Percentiles rank a stretch among this genome's conserved stretches.
Conservation (phyloP, 2,797 vertebrate genomes). For the Prionace glauca region DNA sequence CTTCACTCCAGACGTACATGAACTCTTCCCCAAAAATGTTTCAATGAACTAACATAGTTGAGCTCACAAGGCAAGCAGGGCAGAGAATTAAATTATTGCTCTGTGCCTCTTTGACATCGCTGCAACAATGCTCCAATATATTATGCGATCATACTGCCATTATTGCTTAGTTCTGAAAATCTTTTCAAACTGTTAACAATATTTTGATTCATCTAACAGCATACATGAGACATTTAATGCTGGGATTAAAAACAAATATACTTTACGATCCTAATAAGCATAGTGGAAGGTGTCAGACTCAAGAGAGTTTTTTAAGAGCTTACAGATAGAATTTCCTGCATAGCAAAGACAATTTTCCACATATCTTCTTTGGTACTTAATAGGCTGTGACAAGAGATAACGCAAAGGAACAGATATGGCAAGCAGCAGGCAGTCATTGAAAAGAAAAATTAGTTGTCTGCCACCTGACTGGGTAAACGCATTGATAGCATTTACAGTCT, state of each 20-base stretch:
- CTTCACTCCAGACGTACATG: background rate
- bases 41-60: background rate
- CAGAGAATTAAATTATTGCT: background rate
- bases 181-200: background rate
- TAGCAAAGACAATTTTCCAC: slow-evolving; percentile 74
- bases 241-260: slow-evolving; percentile 62
- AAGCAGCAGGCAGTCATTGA: slow-evolving; percentile 64
- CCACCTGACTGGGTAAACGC: slow-evolving; percentile 68
- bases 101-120: background rate
- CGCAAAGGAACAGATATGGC: slow-evolving; percentile 50
- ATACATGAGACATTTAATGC: slow-evolving; percentile 54
- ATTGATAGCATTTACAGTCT: slow-evolving; percentile 64
- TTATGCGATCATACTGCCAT: background rate
- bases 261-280: slow-evolving; percentile 65
- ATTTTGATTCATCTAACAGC: slow-evolving; percentile 59
- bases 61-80: background rate
- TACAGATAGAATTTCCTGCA: slow-evolving; percentile 74
- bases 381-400: slow-evolving; percentile 71
- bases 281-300: slow-evolving; percentile 52
- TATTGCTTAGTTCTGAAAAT: slow-evolving; percentile 19
- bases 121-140: background rate
- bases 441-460: slow-evolving; percentile 71
- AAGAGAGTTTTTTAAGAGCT: slow-evolving; percentile 60
- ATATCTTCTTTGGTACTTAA: slow-evolving; percentile 72
- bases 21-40: background rate